Base-by-base conservation (phyloP, 2,888 invertebrate genomes). In the Lasiommata megera region DNA sequence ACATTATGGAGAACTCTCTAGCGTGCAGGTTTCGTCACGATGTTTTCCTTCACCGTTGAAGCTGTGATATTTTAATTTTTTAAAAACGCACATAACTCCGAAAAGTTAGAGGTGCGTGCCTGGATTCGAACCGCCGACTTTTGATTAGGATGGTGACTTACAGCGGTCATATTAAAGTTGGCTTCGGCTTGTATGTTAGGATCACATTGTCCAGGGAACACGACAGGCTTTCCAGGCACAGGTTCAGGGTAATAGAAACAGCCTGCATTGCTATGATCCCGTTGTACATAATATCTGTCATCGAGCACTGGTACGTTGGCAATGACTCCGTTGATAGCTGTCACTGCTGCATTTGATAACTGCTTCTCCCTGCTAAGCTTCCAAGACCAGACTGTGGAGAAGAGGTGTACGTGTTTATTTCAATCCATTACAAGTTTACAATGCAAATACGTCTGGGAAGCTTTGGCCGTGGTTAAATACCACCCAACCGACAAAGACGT, bases 161-260 rank as follows among this genome's bases (percentile, higher is more conserved):
- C 88, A 58, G 60, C 61, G 6, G 64, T 48, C 5, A 74, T 62
- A 40, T 80, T 52, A 50, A 89, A 88, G 64, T 82, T 74, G 9
- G 64, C 63, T 1, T 84, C 64, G 1, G 76, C 80, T 31, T 63
- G 47, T n/a, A 88, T 76, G 40, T 68, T 76, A 7, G 62, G 23
- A 28, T 84, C 78, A 59, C 89, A 89, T 16, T 79, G 79, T 37
- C 88, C 89, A 6, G 68, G 65, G 29, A 89, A 66, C 0, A 81
- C 62, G 0, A 87, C 75, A 0, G 82, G 77, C 31, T 79, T 73
- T 18, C 79, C 81, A 0, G 77, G 69, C 0, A 63, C 68, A 1
- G 82, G 62, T 0, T 79, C 77, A 0, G 88, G 88, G 41, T 83
- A 69, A 62, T 71, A 81, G 69, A 83, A 85, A 61, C 89, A 89